Evolutionary conservation across 1,140 invertebrate genomes (phyloP).

Genomic region (Helicoverpa armigera): DNA sequence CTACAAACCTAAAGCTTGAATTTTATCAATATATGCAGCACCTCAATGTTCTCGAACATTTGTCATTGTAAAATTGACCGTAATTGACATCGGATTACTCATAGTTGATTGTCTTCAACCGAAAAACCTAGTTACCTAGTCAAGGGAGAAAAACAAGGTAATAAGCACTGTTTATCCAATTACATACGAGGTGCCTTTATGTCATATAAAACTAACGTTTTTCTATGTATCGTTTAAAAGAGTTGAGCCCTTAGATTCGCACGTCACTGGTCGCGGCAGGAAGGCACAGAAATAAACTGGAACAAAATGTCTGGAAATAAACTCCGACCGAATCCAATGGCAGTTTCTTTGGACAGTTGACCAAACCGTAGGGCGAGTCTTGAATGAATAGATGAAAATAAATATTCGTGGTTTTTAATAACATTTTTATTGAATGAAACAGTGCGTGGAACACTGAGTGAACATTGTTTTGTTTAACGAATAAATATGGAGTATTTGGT

Average conservation of each 20-base stretch:
- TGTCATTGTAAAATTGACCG: background rate
- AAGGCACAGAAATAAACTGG: slow-evolving; percentile 82
- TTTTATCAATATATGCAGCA: background rate
- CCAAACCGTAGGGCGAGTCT: slow-evolving; percentile 12
- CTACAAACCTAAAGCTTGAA: background rate
- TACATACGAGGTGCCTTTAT: background rate
- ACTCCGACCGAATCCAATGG: slow-evolving; percentile 68
- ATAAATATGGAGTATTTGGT: too few species aligned
- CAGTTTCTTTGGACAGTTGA: slow-evolving; percentile 57
- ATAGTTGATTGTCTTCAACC: background rate
- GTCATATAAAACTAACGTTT: background rate
- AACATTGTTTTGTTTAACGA: background rate
- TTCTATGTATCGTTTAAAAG: background rate
- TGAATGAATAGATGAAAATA: slow-evolving; percentile 13
- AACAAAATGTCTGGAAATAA: slow-evolving; percentile 83
- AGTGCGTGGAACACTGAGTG: background rate
- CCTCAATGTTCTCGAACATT: background rate
- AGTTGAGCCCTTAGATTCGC: slow-evolving; percentile 79
- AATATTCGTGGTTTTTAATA: slow-evolving; percentile 36
- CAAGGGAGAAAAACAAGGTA: background rate
- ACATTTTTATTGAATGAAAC: background rate
- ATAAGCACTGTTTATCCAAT: background rate
- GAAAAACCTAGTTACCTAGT: background rate
- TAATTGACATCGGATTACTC: background rate
- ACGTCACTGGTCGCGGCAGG: slow-evolving; percentile 73